Evolutionary conservation across 2,888 invertebrate genomes (phyloP), one percentile per base, ranked within the genome.

Genomic region (Tipula lateralis): DNA sequence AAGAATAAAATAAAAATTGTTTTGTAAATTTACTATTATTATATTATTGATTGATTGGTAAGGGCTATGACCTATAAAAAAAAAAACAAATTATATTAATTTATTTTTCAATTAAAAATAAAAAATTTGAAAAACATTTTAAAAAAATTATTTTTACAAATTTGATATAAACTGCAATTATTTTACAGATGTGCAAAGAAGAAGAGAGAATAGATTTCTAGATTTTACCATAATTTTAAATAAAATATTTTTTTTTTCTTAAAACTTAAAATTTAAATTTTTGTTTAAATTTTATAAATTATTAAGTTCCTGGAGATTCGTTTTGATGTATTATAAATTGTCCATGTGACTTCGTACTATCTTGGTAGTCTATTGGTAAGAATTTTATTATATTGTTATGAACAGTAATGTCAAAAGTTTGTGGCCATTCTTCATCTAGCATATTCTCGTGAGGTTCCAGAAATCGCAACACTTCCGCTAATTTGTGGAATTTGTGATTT

Each of bases 1-100:
- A 39, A 1, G 9, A 32, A 32, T 12, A 36, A 36, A 9, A 36
- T 36, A 36, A 50, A 50, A 50, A 50, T 50, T 50, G 44, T 24
- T 66, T 66, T 66, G 66, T 66, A 66, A 66, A 66, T 24, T 66
- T 66, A 66, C 24, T 66, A 66, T 66, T 66, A 66, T 66, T 50
- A 50, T 19, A 66, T 66, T 66, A 66, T 66, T 66, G 66, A 66
- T 66, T 66, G 66, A 66, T 66, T 66, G 66, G 66, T 66, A 66
- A 66, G 66, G 66, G 66, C 66, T 66, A 66, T 66, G 66, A 66
- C 66, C 66, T 66, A 66, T 66, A 24, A 24, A 66, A 66, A n/a
- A n/a, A 36, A 50, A 66, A 66, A 66, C 66, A 66, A 66, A 66
- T 66, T 66, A 66, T 66, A 66, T 66, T 66, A 66, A 66, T 66